phyloP scores from a whole-genome alignment of 2,888 invertebrate genomes.

The Cosmopolites sordidus region DNA sequence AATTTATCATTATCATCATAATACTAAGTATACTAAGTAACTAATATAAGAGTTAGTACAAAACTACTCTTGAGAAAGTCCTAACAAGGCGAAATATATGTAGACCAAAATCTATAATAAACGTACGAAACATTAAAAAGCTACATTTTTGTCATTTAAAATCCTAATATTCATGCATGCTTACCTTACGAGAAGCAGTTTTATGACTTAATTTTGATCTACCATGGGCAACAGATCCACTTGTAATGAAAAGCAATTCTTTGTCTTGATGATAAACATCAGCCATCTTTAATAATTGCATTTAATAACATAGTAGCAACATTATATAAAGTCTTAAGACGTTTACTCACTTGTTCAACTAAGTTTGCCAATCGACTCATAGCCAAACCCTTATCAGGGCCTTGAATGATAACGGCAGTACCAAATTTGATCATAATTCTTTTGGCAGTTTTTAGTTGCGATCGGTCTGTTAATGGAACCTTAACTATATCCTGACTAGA shows the following conservation, averaged over 20 bases:
- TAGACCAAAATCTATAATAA: too few relatives aligned
- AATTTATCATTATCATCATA: too few relatives aligned
- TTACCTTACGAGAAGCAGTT: neutral
- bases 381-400: slow-evolving; percentile 4
- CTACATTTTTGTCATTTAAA: too few relatives aligned
- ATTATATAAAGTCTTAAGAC: too few relatives aligned
- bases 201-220: slow-evolving; percentile 6
- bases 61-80: too few relatives aligned
- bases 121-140: too few relatives aligned
- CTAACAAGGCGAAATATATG: too few relatives aligned
- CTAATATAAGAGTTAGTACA: too few relatives aligned
- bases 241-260: slow-evolving; percentile 20
- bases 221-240: slow-evolving; percentile 21
- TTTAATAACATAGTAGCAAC: too few relatives aligned
- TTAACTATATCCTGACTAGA: neutral
- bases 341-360: slow-evolving; percentile 21
- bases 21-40: too few relatives aligned
- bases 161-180: too few relatives aligned
- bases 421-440: slow-evolving; percentile 24
- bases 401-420: slow-evolving; percentile 16
- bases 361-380: slow-evolving; percentile 19
- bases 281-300: slow-evolving; percentile 12
- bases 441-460: slow-evolving; percentile 11
- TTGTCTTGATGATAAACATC: slow-evolving; percentile 14
- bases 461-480: slow-evolving; percentile 6